phyloP scores from a whole-genome alignment of 2,888 invertebrate genomes.

The Chymomyza caudatula region DNA sequence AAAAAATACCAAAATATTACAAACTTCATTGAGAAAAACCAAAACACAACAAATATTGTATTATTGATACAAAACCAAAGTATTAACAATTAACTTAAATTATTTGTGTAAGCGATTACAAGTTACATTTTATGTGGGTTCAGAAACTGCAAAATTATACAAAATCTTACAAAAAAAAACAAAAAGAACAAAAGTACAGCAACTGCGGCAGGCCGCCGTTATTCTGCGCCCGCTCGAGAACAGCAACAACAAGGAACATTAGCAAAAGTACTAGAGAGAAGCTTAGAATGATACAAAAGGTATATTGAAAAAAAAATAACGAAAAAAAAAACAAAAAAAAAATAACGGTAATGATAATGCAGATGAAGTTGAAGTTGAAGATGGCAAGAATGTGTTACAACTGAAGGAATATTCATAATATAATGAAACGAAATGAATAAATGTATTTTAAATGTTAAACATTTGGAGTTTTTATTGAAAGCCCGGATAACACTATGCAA shows the following conservation, averaged over 20 bases:
- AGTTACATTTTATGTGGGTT: neutral
- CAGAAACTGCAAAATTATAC: neutral
- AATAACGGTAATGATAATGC: neutral
- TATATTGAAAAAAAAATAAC: too few relatives aligned
- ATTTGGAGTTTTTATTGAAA: neutral
- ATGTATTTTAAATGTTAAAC: slow-evolving; percentile 10
- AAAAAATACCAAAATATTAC: neutral
- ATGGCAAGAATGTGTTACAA: neutral
- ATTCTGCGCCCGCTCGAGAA: neutral
- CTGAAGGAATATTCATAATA: neutral
- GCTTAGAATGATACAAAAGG: neutral
- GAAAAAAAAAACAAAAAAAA: neutral
- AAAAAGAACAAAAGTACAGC: neutral
- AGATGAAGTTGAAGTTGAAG: neutral
- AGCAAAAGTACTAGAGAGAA: neutral
- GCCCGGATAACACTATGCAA: too few relatives aligned
- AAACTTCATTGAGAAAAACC: neutral
- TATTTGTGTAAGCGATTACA: neutral
- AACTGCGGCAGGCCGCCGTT: neutral
- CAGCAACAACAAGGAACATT: neutral
- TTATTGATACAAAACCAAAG: neutral
- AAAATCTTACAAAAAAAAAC: neutral
- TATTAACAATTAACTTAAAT: neutral
- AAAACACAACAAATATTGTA: neutral
- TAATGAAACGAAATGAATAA: slow-evolving; percentile 4